Evolutionary conservation across 2,113 vertebrate species (phyloP), one percentile per base, ranked within the genome.

Genomic region (Papio anubis): DNA sequence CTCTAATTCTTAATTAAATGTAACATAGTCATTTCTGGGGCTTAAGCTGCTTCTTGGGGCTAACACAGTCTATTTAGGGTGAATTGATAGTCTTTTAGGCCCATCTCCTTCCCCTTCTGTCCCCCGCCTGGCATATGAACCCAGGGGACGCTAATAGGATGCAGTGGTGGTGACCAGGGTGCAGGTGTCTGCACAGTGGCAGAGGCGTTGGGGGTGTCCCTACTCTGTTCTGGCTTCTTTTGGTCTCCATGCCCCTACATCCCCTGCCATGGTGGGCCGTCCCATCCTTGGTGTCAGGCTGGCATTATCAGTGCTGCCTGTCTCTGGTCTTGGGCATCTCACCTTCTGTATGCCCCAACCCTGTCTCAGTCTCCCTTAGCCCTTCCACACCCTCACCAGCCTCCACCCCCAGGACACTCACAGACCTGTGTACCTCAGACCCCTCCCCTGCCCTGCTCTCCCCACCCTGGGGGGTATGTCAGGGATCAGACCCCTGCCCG

Each of bases 341-440:
- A 13, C 64, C 45, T 23, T 70, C 32, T 50, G 45, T 30, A 12
- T 45, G 25, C 23, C 30, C 9, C 27, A 79, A 8, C 45, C 45
- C 76, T 13, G 32, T 16, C 45, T 50, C 45, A 11, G 75, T 78
- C 11, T n/a, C 11, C 30, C 32, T 3, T 11, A 35, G 9, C 32
- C 3, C 40, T 27, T 83, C n/a, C n/a, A 40, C 21, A 73, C 79
- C 16, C 16, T 32, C 17, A 64, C 5, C 2, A 64, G 12, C 27
- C 61, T 2, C 0, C 10, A 45, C 18, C 21, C 30, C 20, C 0
- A 30, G 52, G 35, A n/a, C 16, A 30, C 9, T 50, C 23, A 21
- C 32, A 38, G 48, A 38, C 75, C 32, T 0, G 0, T 8, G 17
- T 48, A 21, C 38, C 72, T 12, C 52, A 64, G 68, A 27, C 7